Evolutionary conservation across 2,888 invertebrate genomes (phyloP).

Genomic region (Caenorhabditis afra): DNA sequence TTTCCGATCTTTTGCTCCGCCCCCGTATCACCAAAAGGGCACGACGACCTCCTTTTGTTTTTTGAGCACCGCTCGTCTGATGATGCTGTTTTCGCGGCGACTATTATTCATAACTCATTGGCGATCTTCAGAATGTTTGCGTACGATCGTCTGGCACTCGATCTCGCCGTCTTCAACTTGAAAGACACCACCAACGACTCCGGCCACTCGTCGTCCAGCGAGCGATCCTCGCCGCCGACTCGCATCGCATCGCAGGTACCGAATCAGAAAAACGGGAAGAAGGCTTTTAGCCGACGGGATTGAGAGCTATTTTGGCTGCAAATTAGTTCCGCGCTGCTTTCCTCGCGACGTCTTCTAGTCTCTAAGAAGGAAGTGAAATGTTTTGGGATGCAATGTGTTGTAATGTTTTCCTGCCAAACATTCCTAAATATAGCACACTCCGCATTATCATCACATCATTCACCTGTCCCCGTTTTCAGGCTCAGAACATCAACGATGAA

Average conservation of each 20-base stretch:
- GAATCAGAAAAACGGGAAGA: neutral
- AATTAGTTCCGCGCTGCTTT: neutral
- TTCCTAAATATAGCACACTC: slow-evolving; percentile 10
- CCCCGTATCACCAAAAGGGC: slow-evolving; percentile 25
- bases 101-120: neutral
- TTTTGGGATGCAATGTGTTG: neutral
- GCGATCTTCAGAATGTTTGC: slow-evolving; percentile 76
- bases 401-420: neutral
- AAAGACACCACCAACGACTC: slow-evolving; percentile 22
- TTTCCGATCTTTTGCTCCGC: neutral
- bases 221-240: slow-evolving; percentile 33
- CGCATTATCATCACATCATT: no score
- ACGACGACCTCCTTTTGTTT: slow-evolving; percentile 18
- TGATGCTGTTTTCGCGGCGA: slow-evolving; percentile 1
- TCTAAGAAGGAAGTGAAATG: slow-evolving; percentile 2
- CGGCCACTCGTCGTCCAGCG: slow-evolving; percentile 32
- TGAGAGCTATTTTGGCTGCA: slow-evolving; percentile 1
- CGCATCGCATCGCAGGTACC: slow-evolving; percentile 42
- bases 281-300: neutral
- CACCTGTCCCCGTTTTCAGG: slow-evolving; percentile 25
- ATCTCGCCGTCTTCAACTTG: slow-evolving; percentile 72
- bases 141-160: slow-evolving; percentile 78
- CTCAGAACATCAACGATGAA: slow-evolving; percentile 60
- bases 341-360: neutral
- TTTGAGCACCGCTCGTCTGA: neutral